phyloP scores from a whole-genome alignment of 2,113 vertebrate species.

The Irena cyanogastra region DNA sequence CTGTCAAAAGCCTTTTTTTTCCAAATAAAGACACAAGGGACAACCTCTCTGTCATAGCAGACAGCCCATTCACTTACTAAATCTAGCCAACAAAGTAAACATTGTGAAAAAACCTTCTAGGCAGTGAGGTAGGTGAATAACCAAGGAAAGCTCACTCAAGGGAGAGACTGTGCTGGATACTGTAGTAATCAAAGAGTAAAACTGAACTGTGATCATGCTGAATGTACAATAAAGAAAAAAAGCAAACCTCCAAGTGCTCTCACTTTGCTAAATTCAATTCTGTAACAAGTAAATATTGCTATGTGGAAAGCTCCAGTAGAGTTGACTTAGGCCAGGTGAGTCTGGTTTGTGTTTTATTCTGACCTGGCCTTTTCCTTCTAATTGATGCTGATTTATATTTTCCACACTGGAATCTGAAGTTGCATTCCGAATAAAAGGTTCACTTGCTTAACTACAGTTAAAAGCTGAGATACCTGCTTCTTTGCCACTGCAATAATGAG shows the following conservation, averaged over 20 bases:
- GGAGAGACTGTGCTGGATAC: rapidly evolving
- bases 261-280: neutral
- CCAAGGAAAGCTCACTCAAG: neutral
- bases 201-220: neutral
- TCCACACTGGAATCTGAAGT: neutral
- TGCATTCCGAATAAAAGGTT: neutral
- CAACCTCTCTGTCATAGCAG: neutral
- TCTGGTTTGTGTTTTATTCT: neutral
- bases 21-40: neutral
- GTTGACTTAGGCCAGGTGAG: neutral
- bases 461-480: neutral
- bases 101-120: neutral
- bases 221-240: neutral
- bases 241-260: neutral
- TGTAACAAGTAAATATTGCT: neutral
- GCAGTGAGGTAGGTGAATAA: neutral
- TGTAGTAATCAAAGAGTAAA: neutral
- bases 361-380: neutral
- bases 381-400: neutral
- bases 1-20: neutral
- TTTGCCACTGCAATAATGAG: neutral
- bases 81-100: neutral
- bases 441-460: neutral
- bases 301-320: neutral
- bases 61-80: neutral